These are phyloP conservation scores for Poicephalus meyeri DNA, from an alignment of 2,113 vertebrate genomes.

Conservation along the genomic window DNA sequence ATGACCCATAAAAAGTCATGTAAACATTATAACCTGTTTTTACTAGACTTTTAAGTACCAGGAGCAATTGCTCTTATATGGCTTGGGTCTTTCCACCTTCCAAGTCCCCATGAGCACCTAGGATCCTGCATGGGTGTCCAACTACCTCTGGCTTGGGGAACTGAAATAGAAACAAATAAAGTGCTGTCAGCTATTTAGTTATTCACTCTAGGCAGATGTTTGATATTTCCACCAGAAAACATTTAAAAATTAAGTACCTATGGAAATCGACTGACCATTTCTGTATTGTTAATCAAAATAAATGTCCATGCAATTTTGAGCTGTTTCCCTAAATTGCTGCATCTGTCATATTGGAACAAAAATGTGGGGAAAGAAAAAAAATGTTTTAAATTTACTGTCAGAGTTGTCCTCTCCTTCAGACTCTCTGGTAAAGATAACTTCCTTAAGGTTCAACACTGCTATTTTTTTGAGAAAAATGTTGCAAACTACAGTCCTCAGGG, in stretches of 20 bases:
- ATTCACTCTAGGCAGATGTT: constrained; percentile 58
- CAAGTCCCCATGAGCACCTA: constrained; percentile 44
- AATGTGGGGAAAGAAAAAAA: not conserved
- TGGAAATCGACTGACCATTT: not conserved
- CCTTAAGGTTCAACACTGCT: not conserved
- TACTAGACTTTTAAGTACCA: constrained; percentile 75
- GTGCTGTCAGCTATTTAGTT: constrained; percentile 52
- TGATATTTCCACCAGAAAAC: constrained; percentile 62
- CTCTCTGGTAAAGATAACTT: constrained; percentile 1
- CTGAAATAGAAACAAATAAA: constrained; percentile 61
- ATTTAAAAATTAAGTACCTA: constrained; percentile 34
- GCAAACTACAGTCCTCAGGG: constrained; percentile 3
- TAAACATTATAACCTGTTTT: constrained; percentile 82
- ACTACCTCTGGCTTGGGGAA: constrained; percentile 48
- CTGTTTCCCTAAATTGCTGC: not conserved
- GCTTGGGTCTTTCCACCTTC: constrained; percentile 60
- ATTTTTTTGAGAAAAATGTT: constrained; percentile 27
- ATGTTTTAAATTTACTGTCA: not conserved
- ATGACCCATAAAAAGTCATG: constrained; percentile 80
- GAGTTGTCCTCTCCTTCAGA: not conserved
- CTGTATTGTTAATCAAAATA: constrained; percentile 9
- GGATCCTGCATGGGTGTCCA: constrained; percentile 67
- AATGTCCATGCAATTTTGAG: not conserved
- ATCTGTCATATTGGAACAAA: not conserved
- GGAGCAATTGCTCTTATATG: constrained; percentile 76